Evolutionary conservation across 2,888 invertebrate genomes (phyloP), one percentile per base, ranked within the genome.

Genomic region (Rhogogaster chlorosoma): DNA sequence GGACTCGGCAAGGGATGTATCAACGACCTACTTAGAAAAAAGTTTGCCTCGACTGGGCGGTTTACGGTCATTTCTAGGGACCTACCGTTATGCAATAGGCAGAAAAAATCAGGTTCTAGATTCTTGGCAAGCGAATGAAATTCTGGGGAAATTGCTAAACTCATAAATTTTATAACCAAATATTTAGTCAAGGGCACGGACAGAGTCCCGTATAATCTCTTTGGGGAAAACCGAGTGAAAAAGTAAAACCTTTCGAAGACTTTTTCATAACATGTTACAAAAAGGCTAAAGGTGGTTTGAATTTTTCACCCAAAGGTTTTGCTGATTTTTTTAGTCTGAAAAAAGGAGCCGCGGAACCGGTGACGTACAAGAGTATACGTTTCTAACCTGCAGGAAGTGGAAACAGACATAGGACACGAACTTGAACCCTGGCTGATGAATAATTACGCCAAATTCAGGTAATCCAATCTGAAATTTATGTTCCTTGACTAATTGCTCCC

Each of bases 1-100:
- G 42, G 67, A 64, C 36, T 67, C 49, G 29, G 15, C 67, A 29
- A 42, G 61, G 45, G 32, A 84, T 42, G 84, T 84, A 49, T 64
- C 84, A 45, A 49, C 61, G 32, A 84, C 78, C 78, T 29, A 84
- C 78, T 67, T 42, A 84, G 67, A 84, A 84, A 84, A 84, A 84
- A 78, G 42, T 64, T n/a, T 36, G 4, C 80, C 80, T 61, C 12
- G 61, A 36, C 38, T 38, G n/a, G 12, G 57, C 22, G 61, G n/a
- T 80, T 80, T 36, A 7, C 22, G 78, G 78, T 36, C 12, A 78
- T 57, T 78, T 36, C 15, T 5, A 61, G 38, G 26, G 36, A 36
- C 22, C 57, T 22, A 80, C 57, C 32, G 80, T 61, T 80, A 80
- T 61, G 80, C 80, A 80, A 80, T 61, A 80, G 36, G 80, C 57